These are phyloP conservation scores for Ceramica pisi DNA, from an alignment of 2,888 invertebrate genomes.

Conservation along the genomic window DNA sequence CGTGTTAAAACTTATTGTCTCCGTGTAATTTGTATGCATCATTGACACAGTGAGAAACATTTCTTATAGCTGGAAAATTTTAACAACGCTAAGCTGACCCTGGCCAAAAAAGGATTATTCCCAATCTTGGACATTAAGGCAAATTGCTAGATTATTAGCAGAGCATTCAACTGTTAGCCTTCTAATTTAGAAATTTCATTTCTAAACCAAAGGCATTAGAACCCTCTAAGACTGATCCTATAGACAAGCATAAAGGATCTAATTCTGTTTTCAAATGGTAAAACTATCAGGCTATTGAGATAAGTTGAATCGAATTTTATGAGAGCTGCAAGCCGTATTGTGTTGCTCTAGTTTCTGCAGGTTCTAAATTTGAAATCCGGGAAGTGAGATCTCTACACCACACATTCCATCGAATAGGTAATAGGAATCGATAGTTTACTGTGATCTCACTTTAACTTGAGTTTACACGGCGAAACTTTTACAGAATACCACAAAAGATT, in stretches of 20 bases:
- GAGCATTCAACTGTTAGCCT: background rate
- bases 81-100: background rate
- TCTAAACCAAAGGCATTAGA: background rate
- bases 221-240: background rate
- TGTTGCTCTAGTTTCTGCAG: slow-evolving; percentile 11
- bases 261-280: background rate
- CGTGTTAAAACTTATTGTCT: slow-evolving; percentile 25
- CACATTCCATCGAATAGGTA: no score
- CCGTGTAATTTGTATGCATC: slow-evolving; percentile 3
- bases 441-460: no score
- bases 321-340: slow-evolving; percentile 1
- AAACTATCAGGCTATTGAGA: background rate
- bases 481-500: no score
- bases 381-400: no score
- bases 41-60: slow-evolving; percentile 25
- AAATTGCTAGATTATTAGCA: background rate
- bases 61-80: background rate
- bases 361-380: slow-evolving; percentile 1
- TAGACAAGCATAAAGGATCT: background rate
- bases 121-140: background rate
- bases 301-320: background rate
- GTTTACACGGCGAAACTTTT: no score
- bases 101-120: background rate
- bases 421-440: no score
- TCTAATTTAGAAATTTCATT: slow-evolving; percentile 19